phyloP scores from a whole-genome alignment of 2,797 vertebrate genomes.

The Hozukius guyotensis region DNA sequence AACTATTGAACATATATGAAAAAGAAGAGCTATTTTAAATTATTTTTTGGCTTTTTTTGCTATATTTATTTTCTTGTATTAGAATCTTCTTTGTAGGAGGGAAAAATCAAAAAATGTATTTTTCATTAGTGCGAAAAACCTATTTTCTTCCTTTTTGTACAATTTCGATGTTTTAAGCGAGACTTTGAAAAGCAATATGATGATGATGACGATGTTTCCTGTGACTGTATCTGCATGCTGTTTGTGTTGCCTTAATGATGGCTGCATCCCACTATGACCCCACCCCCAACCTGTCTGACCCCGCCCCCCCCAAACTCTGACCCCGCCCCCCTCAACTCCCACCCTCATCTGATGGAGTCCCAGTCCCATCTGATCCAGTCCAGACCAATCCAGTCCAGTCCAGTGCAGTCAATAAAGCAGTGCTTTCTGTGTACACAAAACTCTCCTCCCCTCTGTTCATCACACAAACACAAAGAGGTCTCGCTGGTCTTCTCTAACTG shows the following conservation, averaged over 20 bases:
- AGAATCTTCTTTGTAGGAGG: constrained; percentile 99
- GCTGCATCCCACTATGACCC: constrained; percentile 87
- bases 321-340: constrained; percentile 78
- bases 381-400: constrained; percentile 84
- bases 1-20: constrained; percentile 99
- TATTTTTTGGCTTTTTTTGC: constrained; percentile 99
- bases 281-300: constrained; percentile 55
- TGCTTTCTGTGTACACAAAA: constrained; percentile 91
- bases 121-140: constrained; percentile 99
- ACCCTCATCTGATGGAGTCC: constrained; percentile 88
- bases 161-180: constrained; percentile 94
- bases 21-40: constrained; percentile 99
- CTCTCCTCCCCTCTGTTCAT: constrained; percentile 53
- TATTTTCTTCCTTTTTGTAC: constrained; percentile 99
- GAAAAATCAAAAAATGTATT: constrained; percentile 94
- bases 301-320: constrained; percentile 70
- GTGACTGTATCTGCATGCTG: constrained; percentile 97
- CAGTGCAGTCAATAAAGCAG: constrained; percentile 99
- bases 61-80: constrained; percentile 99
- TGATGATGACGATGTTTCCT: constrained; percentile 89
- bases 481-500: neutral
- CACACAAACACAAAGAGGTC: neutral
- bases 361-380: constrained; percentile 83
- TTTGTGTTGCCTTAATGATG: constrained; percentile 94
- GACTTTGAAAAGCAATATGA: constrained; percentile 99